A percentile compares a stretch with the other conserved stretches of the same genome.
phyloP scores from a whole-genome alignment of 2,888 invertebrate genomes.

The Phania funesta region DNA sequence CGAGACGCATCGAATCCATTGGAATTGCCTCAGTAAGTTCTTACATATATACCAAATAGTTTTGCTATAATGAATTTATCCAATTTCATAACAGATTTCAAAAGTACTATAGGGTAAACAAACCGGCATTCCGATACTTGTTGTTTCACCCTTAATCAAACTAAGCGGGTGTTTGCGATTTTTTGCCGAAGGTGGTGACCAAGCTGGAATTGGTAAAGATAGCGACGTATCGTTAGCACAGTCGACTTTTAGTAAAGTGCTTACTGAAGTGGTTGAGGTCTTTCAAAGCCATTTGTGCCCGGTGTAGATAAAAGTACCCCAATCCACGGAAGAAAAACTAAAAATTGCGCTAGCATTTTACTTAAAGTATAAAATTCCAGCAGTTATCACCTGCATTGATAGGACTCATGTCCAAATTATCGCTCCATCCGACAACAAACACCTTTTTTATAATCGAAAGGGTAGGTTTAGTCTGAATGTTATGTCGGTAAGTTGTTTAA shows the following conservation, averaged over 20 bases:
- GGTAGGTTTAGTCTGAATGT: background rate
- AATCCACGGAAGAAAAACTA: background rate
- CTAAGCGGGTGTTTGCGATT: background rate
- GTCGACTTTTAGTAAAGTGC: background rate
- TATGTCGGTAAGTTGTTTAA: background rate
- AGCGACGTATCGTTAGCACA: background rate
- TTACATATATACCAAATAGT: too few relatives aligned
- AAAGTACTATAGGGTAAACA: constrained; percentile 5
- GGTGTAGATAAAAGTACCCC: constrained; percentile 22
- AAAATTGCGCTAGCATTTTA: background rate
- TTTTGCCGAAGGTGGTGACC: constrained; percentile 12
- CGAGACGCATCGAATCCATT: too few relatives aligned
- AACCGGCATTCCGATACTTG: constrained; percentile 7
- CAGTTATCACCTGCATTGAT: background rate
- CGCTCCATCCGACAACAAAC: background rate
- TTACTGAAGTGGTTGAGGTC: constrained; percentile 16
- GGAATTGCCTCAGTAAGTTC: too few relatives aligned
- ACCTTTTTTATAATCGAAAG: background rate
- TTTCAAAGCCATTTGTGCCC: constrained; percentile 32
- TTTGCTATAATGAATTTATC: too few relatives aligned
- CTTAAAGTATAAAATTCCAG: background rate
- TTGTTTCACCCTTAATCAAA: constrained; percentile 25
- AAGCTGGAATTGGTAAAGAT: constrained; percentile 12
- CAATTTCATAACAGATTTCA: constrained; percentile 12
- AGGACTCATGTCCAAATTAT: too few relatives aligned